A percentile compares a stretch with the other conserved stretches of the same genome.
These are phyloP conservation scores for Micrastur ruficollis DNA, from an alignment of 2,797 vertebrate genomes.

Conservation along the genomic window DNA sequence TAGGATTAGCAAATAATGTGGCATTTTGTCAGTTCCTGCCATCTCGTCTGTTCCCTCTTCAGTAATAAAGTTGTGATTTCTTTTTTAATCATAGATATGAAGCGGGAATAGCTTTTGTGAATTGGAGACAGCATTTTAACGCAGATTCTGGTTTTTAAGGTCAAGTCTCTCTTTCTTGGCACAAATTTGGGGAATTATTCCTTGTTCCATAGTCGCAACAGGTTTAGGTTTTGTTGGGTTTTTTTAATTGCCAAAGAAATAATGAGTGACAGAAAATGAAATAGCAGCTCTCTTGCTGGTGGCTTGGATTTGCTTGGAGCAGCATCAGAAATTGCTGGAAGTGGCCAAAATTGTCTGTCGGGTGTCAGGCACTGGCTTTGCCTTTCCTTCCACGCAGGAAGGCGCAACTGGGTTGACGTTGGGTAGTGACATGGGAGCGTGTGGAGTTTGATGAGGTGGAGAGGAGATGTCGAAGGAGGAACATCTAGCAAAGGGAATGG, in stretches of 20 bases:
- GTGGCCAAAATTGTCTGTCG: too few species aligned
- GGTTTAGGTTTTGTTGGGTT: too few species aligned
- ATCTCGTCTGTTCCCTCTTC: constrained; percentile 66
- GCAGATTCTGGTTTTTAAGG: constrained; percentile 10
- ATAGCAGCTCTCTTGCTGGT: not conserved
- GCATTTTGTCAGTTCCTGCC: constrained; percentile 80
- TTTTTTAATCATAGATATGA: constrained; percentile 50
- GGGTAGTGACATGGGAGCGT: accelerated
- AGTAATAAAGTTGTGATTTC: constrained; percentile 70
- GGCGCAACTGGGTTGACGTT: not conserved
- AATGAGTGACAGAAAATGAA: not conserved
- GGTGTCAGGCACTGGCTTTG: not conserved
- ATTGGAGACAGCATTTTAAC: not conserved
- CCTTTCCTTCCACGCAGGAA: not conserved
- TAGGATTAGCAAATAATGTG: constrained; percentile 89
- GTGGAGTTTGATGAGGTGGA: accelerated
- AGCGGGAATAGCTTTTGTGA: not conserved
- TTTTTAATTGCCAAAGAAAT: not conserved
- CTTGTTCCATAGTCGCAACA: not conserved
- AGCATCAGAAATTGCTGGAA: accelerated
- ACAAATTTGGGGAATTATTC: not conserved
- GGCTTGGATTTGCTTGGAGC: not conserved
- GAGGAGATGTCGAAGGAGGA: not conserved
- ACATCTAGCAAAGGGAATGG: accelerated
- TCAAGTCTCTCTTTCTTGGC: not conserved